Evolutionary conservation across 2,113 vertebrate genomes (phyloP).

Genomic region (Zapus hudsonius): DNA sequence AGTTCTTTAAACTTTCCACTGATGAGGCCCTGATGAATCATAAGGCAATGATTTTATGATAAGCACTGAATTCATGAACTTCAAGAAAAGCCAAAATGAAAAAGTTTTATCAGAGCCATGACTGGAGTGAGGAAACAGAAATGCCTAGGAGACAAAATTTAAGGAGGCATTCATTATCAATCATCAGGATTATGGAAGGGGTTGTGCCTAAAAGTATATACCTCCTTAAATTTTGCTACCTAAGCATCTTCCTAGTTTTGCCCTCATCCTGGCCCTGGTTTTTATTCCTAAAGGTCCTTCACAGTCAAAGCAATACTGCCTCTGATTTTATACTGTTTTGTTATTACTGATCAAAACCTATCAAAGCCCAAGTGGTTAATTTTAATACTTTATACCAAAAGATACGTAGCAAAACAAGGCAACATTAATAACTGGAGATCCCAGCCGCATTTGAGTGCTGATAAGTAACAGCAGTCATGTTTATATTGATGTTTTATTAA

Average conservation of each 20-base stretch:
- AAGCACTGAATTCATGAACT: constrained; percentile 10
- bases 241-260: not conserved
- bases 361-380: constrained; percentile 40
- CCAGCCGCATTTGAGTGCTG: too few relatives aligned
- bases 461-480: too few relatives aligned
- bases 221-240: not conserved
- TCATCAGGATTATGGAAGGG: not conserved
- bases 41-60: not conserved
- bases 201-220: not conserved
- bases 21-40: not conserved
- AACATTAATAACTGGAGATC: not conserved
- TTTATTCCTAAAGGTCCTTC: constrained; percentile 11
- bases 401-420: not conserved
- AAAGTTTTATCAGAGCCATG: not conserved
- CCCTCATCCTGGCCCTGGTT: not conserved
- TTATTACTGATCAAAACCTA: constrained; percentile 7
- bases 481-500: too few relatives aligned
- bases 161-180: not conserved
- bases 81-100: constrained; percentile 28
- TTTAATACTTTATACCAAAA: constrained; percentile 41
- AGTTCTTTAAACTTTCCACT: constrained; percentile 1
- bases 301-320: not conserved
- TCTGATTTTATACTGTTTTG: constrained; percentile 1
- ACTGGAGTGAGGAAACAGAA: not conserved
- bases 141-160: not conserved